These are phyloP conservation scores for Chamaea fasciata DNA, from an alignment of 2,113 vertebrate species.

Conservation along the genomic window DNA sequence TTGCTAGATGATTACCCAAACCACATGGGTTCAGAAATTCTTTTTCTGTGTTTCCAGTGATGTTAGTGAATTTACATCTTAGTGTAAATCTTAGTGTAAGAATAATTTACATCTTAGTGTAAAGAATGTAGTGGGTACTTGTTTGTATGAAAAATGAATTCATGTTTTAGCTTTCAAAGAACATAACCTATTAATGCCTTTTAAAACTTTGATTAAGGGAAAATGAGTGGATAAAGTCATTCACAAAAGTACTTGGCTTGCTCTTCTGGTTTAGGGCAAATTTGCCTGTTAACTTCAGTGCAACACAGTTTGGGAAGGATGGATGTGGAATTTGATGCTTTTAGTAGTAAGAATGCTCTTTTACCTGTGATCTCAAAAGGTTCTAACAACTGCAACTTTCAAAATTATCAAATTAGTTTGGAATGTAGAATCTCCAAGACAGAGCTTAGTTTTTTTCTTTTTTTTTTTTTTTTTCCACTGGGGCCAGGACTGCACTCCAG, in stretches of 20 bases:
- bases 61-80: background rate
- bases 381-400: background rate
- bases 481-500: background rate
- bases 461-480: rapidly evolving
- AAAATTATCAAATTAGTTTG: background rate
- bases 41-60: background rate
- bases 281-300: background rate
- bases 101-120: background rate
- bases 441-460: rapidly evolving
- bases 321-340: background rate
- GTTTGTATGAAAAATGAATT: background rate
- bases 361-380: background rate
- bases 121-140: background rate
- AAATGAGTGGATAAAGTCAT: background rate
- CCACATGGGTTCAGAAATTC: background rate
- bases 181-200: background rate
- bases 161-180: background rate
- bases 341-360: background rate
- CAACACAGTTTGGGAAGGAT: background rate
- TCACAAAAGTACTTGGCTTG: background rate
- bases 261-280: background rate
- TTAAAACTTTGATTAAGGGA: background rate
- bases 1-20: background rate
- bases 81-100: no score
- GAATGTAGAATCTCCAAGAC: background rate